Percentiles rank a stretch among this genome's conserved stretches.
These are phyloP conservation scores for Speoplatyrhinus poulsoni DNA, from an alignment of 2,113 vertebrate species.

Conservation along the genomic window DNA sequence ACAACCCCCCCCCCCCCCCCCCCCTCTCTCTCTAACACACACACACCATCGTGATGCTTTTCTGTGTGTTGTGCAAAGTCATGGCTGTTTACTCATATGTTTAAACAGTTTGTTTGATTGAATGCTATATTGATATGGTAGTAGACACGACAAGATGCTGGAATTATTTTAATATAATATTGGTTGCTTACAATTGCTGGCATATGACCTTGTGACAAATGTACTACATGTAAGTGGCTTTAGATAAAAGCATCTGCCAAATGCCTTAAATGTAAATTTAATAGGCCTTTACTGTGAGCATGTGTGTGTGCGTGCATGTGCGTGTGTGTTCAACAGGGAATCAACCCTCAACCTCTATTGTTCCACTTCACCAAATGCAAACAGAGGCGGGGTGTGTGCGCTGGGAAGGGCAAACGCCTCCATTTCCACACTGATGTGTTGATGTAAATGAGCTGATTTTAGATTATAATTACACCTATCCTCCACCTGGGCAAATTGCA, in stretches of 20 bases:
- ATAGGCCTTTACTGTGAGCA: no score
- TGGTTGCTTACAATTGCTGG: no score
- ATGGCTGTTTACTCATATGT: no score
- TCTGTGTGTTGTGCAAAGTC: neutral
- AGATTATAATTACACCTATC: slow-evolving; percentile 50
- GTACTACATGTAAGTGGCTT: no score
- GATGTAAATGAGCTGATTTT: slow-evolving; percentile 50
- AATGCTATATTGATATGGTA: no score
- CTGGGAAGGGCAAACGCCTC: slow-evolving; percentile 19
- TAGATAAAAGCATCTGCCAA: no score
- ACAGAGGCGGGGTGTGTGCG: neutral
- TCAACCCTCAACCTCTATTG: slow-evolving; percentile 10
- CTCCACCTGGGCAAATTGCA: slow-evolving; percentile 32
- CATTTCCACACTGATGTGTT: slow-evolving; percentile 24
- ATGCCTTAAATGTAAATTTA: no score
- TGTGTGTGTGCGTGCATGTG: neutral
- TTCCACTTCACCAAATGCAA: slow-evolving; percentile 16
- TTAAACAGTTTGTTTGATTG: no score
- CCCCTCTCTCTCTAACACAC: neutral
- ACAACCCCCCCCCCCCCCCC: no score
- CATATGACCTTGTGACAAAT: no score
- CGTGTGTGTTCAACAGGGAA: neutral
- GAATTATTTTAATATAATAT: no score
- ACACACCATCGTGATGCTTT: neutral
- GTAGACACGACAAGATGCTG: no score